These are phyloP conservation scores for Chelmon rostratus DNA, from an alignment of 2,797 vertebrate species.

Conservation along the genomic window DNA sequence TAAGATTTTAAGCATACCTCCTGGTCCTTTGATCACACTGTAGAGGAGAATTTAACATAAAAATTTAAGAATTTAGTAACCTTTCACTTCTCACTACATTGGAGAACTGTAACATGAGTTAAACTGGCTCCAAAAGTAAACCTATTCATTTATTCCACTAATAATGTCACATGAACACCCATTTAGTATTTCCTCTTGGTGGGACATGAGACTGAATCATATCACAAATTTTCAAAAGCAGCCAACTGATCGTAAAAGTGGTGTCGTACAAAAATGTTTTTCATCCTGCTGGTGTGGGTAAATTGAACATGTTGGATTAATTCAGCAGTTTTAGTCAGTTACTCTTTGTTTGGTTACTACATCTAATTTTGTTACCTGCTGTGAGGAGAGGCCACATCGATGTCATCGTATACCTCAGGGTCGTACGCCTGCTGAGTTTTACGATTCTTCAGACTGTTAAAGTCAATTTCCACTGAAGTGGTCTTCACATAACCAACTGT, in stretches of 20 bases:
- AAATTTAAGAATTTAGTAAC: neutral
- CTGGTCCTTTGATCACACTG: constrained; percentile 81
- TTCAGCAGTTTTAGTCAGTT: too few species aligned
- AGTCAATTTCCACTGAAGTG: constrained; percentile 90
- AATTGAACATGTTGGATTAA: too few species aligned
- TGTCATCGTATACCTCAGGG: constrained; percentile 94
- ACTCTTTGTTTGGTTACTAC: too few species aligned
- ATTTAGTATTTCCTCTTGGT: too few species aligned
- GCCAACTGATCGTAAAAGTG: too few species aligned
- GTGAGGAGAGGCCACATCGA: constrained; percentile 80
- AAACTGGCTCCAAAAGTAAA: neutral
- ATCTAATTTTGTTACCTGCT: constrained; percentile 66
- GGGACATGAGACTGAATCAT: neutral
- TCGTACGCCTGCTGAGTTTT: constrained; percentile 68
- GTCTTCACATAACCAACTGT: constrained; percentile 96
- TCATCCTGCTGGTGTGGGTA: too few species aligned
- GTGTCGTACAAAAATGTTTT: too few species aligned
- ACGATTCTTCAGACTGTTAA: constrained; percentile 87
- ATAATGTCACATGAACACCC: neutral
- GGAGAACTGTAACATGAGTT: neutral
- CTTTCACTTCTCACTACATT: neutral
- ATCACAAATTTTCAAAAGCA: too few species aligned
- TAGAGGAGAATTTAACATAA: constrained; percentile 43
- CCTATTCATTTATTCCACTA: neutral
- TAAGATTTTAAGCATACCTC: constrained; percentile 83